phyloP scores from a whole-genome alignment of 2,888 invertebrate species.

The Cantharis nigra region DNA sequence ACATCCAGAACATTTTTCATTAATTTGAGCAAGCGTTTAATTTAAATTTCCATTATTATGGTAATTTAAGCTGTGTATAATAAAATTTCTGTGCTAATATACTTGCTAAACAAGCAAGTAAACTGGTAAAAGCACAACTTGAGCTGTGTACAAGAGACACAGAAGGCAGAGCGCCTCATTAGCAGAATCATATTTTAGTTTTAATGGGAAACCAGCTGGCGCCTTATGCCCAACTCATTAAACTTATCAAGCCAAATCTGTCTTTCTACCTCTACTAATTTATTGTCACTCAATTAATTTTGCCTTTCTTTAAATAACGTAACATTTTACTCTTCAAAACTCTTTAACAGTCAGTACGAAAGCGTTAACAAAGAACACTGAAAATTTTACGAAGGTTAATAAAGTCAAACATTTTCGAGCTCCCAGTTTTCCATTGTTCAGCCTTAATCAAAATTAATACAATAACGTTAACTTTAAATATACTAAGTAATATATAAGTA shows the following conservation, averaged over 20 bases:
- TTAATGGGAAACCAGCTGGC: conserved; percentile 31
- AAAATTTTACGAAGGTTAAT: background rate
- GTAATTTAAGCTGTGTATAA: conserved; percentile 26
- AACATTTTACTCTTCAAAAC: background rate
- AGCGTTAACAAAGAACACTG: background rate
- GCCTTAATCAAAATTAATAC: background rate
- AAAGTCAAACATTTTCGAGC: background rate
- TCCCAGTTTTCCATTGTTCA: background rate
- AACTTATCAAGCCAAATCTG: conserved; percentile 20
- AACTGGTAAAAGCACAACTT: conserved; percentile 18
- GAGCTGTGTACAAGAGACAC: conserved; percentile 13
- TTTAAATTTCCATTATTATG: conserved; percentile 28
- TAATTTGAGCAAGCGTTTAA: conserved; percentile 17
- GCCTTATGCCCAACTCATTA: conserved; percentile 26
- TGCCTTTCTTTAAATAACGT: background rate
- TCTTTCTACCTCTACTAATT: conserved; percentile 15
- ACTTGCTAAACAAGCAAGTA: conserved; percentile 27
- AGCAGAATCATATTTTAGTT: conserved; percentile 33
- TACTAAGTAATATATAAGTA: background rate
- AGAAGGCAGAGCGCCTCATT: conserved; percentile 25
- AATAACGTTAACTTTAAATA: background rate
- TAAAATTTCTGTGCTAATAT: conserved; percentile 24
- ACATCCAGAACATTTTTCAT: conserved; percentile 16
- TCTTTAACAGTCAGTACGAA: background rate
- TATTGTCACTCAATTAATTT: conserved; percentile 14